Conservation (phyloP, 2,888 invertebrate genomes). For the Cheilosia vulpina region DNA sequence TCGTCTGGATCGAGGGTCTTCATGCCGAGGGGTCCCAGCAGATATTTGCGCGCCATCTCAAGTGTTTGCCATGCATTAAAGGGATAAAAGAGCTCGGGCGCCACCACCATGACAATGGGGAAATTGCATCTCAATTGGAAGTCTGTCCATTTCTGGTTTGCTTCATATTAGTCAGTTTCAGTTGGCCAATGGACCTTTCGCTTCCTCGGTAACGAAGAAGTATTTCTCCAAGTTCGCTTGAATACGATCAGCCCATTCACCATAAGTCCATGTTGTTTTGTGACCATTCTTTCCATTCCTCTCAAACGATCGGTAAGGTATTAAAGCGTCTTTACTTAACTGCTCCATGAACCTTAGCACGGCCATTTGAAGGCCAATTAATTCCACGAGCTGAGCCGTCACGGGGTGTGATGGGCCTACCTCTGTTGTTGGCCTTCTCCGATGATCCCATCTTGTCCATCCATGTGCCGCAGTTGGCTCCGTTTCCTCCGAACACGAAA, state of each 20-base stretch:
- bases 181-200: conserved; percentile 81
- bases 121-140: conserved; percentile 98
- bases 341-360: conserved; percentile 90
- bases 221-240: conserved; percentile 92
- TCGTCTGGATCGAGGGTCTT: conserved; percentile 98
- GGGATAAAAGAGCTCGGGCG: conserved; percentile 95
- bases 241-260: conserved; percentile 95
- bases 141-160: conserved; percentile 94
- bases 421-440: conserved; percentile 93
- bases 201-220: conserved; percentile 87
- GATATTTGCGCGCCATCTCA: conserved; percentile 88
- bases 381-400: conserved; percentile 98
- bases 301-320: conserved; percentile 92
- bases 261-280: conserved; percentile 90
- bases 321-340: conserved; percentile 87
- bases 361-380: conserved; percentile 93
- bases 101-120: conserved; percentile 95
- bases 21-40: conserved; percentile 97
- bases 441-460: conserved; percentile 99
- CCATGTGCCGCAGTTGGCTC: conserved; percentile 99
- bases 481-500: conserved; percentile 96
- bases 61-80: conserved; percentile 95
- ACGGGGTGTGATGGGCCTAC: conserved; percentile 96
- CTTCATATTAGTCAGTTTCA: conserved; percentile 90
- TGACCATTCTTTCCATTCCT: conserved; percentile 88